Evolutionary conservation across 1,140 invertebrate species (phyloP), one percentile per base, ranked within the genome.

Genomic region (Drosophila ohnishii): DNA sequence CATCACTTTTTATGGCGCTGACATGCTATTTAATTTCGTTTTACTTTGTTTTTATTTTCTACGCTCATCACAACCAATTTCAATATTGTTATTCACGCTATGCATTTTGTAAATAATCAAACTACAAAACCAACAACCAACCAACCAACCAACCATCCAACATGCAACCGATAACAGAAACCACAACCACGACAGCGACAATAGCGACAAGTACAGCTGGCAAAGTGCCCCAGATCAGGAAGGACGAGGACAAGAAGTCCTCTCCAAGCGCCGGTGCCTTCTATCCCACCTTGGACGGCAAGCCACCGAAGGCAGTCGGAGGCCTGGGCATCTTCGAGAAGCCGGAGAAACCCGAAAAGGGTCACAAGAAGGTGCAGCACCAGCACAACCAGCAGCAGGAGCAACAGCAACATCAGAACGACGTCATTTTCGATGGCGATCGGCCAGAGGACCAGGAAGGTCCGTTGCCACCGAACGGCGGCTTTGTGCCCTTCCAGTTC

Each of bases 281-380:
- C 51, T 92, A 92, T 74, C 91, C 91, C 8, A 92, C 91, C 0
- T 14, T 90, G 25, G 91, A 92, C 62, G 91, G 91, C 56, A 92
- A 92, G 45, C 86, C 90, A 32, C 91, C 90, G 0, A 92, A 92
- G 42, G 25, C 67, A 2, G 35, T 22, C 14, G 73, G 64, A 5
- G 47, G 60, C 7, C 53, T 72, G 8, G 75, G 78, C 28, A 47
- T 90, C 40, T 85, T 83, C 50, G 90, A 90, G 32, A 91, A 91
- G 42, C 80, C 88, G 14, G 69, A 72, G 30, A 72, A 72, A 11
- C 42, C n/a, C 37, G 83, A 83, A 7, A 90, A 90, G 50, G 57
- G 67, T 1, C 71, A 81, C 50, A 90, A 90, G 55, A 90, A 90
- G 64, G 76, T 72, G 16, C 71, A 80, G 5, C 72, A 75, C 8